Evolutionary conservation across 35 echinoderm and acorn worm species (phyloP).

Genomic region (Anneissia japonica): DNA sequence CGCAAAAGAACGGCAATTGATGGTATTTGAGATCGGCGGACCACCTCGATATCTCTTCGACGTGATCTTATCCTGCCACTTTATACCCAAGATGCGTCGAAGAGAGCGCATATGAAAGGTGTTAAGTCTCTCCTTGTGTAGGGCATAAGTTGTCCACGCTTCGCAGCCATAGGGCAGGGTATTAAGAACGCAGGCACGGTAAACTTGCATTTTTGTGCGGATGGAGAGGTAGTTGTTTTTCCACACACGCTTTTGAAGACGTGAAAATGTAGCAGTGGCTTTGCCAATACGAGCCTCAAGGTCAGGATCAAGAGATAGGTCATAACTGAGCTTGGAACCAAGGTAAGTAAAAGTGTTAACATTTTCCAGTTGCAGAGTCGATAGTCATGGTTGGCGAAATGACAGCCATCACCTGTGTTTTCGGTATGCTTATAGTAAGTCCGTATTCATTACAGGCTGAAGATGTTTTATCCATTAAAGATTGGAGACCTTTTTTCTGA

Average conservation of each 20-base stretch:
- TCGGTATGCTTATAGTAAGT: constrained; percentile 4
- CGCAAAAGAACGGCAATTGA: no score
- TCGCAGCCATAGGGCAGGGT: constrained; percentile 10
- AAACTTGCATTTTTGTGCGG: background rate
- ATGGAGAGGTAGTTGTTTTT: constrained; percentile 9
- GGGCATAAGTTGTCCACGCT: constrained; percentile 6
- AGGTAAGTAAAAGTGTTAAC: constrained; percentile 24
- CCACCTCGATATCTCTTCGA: no score
- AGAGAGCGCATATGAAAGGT: constrained; percentile 14
- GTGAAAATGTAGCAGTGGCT: constrained; percentile 9
- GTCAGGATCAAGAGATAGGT: constrained; percentile 23
- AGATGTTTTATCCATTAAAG: no score
- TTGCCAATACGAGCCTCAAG: constrained; percentile 23
- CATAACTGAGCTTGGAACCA: background rate
- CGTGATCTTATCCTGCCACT: background rate
- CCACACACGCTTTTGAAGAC: constrained; percentile 45
- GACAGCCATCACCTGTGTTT: background rate
- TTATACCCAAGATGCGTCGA: constrained; percentile 20
- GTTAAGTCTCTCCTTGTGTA: constrained; percentile 3
- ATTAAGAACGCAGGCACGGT: background rate
- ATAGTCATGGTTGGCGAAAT: background rate
- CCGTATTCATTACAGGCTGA: no score
- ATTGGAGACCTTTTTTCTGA: no score
- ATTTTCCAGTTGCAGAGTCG: background rate
- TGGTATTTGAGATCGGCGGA: no score